These are phyloP conservation scores for Lycaon pictus DNA, from an alignment of 2,113 vertebrate species.

Conservation along the genomic window DNA sequence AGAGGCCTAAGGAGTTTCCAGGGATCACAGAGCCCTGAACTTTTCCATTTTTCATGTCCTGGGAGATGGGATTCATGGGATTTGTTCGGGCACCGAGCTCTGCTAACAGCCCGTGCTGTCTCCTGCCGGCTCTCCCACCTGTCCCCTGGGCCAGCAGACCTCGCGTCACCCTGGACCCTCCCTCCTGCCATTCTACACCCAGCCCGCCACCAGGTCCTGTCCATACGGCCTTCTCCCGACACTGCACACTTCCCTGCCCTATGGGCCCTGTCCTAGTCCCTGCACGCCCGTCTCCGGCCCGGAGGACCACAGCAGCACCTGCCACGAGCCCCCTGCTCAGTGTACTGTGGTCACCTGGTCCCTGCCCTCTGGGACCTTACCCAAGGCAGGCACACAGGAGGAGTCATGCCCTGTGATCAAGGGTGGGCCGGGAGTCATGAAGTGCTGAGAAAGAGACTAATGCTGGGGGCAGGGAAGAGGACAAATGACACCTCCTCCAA, in stretches of 20 bases:
- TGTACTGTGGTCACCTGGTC: neutral
- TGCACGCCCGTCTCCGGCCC: neutral
- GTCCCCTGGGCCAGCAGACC: no score
- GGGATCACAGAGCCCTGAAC: neutral
- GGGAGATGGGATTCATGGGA: neutral
- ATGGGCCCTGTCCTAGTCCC: neutral
- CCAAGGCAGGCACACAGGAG: neutral
- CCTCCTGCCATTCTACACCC: neutral
- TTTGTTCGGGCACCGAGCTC: neutral
- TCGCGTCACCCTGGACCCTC: neutral
- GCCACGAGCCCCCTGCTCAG: neutral
- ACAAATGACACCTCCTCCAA: neutral
- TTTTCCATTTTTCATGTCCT: accelerated
- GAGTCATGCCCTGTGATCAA: neutral
- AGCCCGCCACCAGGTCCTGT: neutral
- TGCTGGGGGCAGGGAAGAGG: neutral
- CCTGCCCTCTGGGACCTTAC: neutral
- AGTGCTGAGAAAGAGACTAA: neutral
- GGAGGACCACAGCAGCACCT: neutral
- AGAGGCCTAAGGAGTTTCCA: neutral
- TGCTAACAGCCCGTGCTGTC: accelerated
- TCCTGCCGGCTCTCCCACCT: accelerated
- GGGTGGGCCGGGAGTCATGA: neutral
- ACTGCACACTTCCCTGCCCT: neutral
- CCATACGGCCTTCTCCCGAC: neutral